Conservation (phyloP, 2,888 invertebrate genomes). For the Clepsis dumicolana region DNA sequence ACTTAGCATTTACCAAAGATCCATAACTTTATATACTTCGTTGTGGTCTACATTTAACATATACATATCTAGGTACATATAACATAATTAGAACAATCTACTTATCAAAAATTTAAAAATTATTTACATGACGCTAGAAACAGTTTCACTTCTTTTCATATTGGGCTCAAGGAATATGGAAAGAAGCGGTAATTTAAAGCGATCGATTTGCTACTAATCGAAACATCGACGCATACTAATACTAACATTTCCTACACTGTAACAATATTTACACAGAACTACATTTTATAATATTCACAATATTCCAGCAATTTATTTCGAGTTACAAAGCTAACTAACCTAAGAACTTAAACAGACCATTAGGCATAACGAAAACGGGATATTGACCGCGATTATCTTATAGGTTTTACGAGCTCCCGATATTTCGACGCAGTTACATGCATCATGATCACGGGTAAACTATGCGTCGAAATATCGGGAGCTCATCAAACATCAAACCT, state of each 20-base stretch:
- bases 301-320: not conserved
- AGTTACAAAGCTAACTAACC: not conserved
- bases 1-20: constrained; percentile 1
- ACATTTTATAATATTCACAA: constrained; percentile 1
- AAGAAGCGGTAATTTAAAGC: constrained; percentile 26
- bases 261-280: constrained; percentile 23
- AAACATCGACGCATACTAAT: constrained; percentile 17
- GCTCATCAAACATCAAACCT: no score
- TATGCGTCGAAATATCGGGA: no score
- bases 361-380: no score
- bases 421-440: no score
- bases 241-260: constrained; percentile 11
- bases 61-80: constrained; percentile 20
- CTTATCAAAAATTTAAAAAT: not conserved
- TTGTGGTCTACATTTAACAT: constrained; percentile 29
- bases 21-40: constrained; percentile 25
- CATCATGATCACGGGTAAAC: no score
- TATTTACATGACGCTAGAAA: constrained; percentile 29
- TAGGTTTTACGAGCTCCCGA: no score
- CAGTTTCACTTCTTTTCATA: constrained; percentile 29
- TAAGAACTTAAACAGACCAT: no score
- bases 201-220: not conserved
- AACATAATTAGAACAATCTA: constrained; percentile 21
- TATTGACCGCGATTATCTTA: no score
- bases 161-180: constrained; percentile 40